Conservation (phyloP, 2,113 vertebrate genomes). For the Telmatochromis brichardi region DNA sequence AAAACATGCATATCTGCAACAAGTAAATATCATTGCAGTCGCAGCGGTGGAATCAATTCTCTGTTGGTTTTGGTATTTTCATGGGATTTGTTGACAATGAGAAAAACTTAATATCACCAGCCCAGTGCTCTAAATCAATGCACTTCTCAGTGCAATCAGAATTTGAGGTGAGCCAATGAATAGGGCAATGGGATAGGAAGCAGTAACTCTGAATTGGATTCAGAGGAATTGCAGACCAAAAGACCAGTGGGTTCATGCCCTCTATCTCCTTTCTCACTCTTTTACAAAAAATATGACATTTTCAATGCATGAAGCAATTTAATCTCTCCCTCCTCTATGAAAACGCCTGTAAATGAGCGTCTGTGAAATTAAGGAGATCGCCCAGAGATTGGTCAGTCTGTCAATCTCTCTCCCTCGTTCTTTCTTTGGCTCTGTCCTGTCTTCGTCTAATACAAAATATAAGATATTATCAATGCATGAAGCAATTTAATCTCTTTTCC, state of each 20-base stretch:
- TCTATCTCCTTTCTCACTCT: constrained; percentile 48
- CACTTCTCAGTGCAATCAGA: constrained; percentile 6
- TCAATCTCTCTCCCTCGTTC: constrained; percentile 9
- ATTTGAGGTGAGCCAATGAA: constrained; percentile 35
- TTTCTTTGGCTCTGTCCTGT: constrained; percentile 16
- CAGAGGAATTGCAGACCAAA: constrained; percentile 28
- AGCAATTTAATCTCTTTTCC: constrained; percentile 64
- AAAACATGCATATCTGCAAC: background rate
- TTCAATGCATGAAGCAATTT: constrained; percentile 70
- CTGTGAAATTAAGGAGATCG: constrained; percentile 60
- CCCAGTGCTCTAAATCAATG: constrained; percentile 5
- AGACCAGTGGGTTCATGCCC: constrained; percentile 46
- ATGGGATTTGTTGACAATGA: background rate
- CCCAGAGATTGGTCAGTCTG: constrained; percentile 51
- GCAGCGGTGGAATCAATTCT: background rate
- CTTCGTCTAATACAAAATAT: constrained; percentile 53
- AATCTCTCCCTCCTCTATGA: constrained; percentile 43
- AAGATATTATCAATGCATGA: constrained; percentile 70
- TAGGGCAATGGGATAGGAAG: constrained; percentile 9
- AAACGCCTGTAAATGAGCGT: constrained; percentile 54
- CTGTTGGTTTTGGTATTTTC: background rate
- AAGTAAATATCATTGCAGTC: background rate
- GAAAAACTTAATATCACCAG: constrained; percentile 6
- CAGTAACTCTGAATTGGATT: constrained; percentile 47
- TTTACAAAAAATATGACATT: constrained; percentile 61